Conservation (phyloP, 2,797 vertebrate species). For the Sphaeramia orbicularis region DNA sequence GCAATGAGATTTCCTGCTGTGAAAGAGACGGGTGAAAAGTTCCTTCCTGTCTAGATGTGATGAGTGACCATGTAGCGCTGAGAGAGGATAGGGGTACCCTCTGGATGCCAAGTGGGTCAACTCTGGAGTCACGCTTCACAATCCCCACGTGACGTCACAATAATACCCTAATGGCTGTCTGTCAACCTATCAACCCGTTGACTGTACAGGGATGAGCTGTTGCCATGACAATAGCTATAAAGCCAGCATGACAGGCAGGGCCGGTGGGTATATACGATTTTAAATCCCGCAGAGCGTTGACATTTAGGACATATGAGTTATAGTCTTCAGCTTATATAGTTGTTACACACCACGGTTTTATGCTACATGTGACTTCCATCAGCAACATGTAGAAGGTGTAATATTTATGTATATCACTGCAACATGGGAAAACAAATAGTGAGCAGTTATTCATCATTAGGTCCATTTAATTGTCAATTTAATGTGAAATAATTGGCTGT, state of each 20-base stretch:
- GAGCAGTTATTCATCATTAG: not conserved
- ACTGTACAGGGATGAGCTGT: conserved; percentile 48
- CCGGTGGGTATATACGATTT: conserved; percentile 10
- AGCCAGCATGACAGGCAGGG: conserved; percentile 38
- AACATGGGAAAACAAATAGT: not conserved
- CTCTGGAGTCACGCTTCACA: conserved; percentile 51
- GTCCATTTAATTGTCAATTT: not conserved
- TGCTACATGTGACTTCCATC: conserved; percentile 1
- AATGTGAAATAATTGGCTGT: no score
- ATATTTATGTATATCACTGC: not conserved
- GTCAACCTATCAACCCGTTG: conserved; percentile 60
- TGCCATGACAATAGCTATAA: conserved; percentile 58
- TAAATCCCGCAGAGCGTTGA: conserved; percentile 41
- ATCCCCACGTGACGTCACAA: conserved; percentile 62
- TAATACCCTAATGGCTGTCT: conserved; percentile 76
- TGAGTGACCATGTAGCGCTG: conserved; percentile 23
- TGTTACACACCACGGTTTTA: conserved; percentile 4
- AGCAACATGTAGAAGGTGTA: not conserved
- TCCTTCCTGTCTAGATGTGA: conserved; percentile 54
- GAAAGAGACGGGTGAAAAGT: conserved; percentile 43
- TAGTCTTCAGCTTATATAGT: conserved; percentile 1
- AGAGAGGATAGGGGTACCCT: conserved; percentile 22
- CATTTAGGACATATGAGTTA: conserved; percentile 51
- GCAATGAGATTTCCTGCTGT: conserved; percentile 29
- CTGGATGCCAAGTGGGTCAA: conserved; percentile 68